Percentiles rank a stretch among this genome's conserved stretches.
phyloP scores from a whole-genome alignment of 2,797 vertebrate species.

The Sardinella longiceps region DNA sequence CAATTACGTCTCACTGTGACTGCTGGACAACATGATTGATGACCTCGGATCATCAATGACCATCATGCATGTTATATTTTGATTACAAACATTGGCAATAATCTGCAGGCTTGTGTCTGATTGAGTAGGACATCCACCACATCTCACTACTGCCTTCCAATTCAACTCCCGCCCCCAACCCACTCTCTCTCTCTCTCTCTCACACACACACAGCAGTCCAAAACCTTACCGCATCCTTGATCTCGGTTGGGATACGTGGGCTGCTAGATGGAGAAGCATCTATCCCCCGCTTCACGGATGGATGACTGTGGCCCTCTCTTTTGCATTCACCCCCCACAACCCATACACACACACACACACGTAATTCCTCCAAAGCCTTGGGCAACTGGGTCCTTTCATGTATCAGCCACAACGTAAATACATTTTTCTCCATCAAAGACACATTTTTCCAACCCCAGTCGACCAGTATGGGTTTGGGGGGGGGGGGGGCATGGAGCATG shows the following conservation, averaged over 20 bases:
- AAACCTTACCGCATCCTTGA: background rate
- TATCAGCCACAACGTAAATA: constrained; percentile 63
- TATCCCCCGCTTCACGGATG: background rate
- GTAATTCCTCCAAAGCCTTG: constrained; percentile 38
- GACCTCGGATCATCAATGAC: too few species aligned
- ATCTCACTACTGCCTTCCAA: too few species aligned
- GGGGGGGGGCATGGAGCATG: too few species aligned
- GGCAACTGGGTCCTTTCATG: constrained; percentile 48
- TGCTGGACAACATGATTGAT: too few species aligned
- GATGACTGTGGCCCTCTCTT: background rate
- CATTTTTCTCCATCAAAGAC: constrained; percentile 69
- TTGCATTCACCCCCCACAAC: background rate
- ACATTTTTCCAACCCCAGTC: constrained; percentile 74
- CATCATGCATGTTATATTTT: too few species aligned
- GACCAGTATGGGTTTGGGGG: constrained; percentile 33
- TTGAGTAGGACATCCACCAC: too few species aligned
- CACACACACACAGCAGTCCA: background rate
- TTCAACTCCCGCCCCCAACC: too few species aligned
- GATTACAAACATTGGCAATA: too few species aligned
- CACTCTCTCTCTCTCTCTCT: too few species aligned
- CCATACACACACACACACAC: background rate
- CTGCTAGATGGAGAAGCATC: background rate
- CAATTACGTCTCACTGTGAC: too few species aligned
- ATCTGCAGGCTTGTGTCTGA: too few species aligned
- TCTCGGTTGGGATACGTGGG: background rate